A percentile compares a stretch with the other conserved stretches of the same genome.
These are phyloP conservation scores for Ochotona princeps DNA, from an alignment of 2,113 vertebrate genomes.

Conservation along the genomic window DNA sequence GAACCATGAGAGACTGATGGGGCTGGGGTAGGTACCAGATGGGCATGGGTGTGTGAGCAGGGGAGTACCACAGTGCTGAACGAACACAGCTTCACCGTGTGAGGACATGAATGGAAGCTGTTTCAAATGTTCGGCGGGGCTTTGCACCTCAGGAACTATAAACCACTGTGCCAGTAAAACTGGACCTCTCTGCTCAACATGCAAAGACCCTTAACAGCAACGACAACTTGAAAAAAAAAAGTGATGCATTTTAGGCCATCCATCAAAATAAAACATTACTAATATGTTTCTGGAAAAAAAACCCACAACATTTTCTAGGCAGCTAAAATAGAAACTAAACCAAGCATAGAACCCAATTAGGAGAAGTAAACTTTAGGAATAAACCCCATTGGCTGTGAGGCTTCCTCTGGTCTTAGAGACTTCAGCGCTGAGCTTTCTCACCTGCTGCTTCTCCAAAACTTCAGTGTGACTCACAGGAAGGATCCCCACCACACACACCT, in stretches of 20 bases:
- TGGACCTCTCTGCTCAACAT: not conserved
- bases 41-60: rapidly evolving
- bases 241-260: not conserved
- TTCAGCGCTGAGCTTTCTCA: not conserved
- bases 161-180: not conserved
- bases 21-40: not conserved
- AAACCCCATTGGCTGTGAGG: not conserved
- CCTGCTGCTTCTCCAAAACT: not conserved
- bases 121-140: not conserved
- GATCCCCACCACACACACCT: not conserved
- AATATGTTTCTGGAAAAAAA: not conserved
- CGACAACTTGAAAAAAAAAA: not conserved
- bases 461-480: not conserved
- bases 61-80: not conserved
- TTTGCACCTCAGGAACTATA: not conserved
- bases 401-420: not conserved
- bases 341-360: not conserved
- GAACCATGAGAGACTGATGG: not conserved
- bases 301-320: not conserved
- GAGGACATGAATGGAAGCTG: not conserved
- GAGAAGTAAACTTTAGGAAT: not conserved
- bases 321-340: not conserved
- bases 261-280: not conserved
- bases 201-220: not conserved
- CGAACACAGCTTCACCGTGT: not conserved